Conservation (phyloP, 2,113 vertebrate species). For the Pelecanoides urinatrix region DNA sequence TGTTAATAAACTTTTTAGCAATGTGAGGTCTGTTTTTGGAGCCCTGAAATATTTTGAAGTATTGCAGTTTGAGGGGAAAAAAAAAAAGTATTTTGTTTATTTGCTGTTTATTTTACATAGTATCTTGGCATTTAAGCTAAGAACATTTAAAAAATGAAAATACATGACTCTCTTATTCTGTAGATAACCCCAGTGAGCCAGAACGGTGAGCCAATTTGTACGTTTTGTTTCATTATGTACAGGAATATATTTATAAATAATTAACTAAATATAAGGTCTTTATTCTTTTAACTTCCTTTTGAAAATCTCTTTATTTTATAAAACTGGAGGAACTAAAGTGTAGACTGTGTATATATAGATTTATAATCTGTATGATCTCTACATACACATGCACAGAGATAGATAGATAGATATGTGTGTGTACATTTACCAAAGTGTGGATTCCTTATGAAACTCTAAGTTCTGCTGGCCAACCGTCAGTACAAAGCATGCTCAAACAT, state of each 20-base stretch:
- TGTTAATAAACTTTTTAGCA: background rate
- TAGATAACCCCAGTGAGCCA: background rate
- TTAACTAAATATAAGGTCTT: background rate
- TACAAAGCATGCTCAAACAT: background rate
- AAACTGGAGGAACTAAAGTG: background rate
- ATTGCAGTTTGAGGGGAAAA: background rate
- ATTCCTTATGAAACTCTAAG: background rate
- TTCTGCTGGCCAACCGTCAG: background rate
- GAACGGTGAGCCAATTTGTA: background rate
- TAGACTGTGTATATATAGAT: background rate
- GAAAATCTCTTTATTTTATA: background rate
- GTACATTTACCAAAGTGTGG: background rate
- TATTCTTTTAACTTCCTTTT: background rate
- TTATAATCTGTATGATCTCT: background rate
- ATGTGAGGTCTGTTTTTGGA: background rate
- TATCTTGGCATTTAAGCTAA: background rate
- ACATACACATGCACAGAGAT: background rate
- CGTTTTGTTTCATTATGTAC: background rate
- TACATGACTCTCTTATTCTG: background rate
- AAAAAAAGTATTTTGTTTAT: background rate
- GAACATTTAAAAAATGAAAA: background rate
- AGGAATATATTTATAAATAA: background rate
- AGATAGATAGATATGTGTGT: background rate
- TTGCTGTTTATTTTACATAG: background rate
- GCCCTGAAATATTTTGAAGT: background rate